phyloP scores from a whole-genome alignment of 2,888 invertebrate genomes.

The Drosophila robusta region DNA sequence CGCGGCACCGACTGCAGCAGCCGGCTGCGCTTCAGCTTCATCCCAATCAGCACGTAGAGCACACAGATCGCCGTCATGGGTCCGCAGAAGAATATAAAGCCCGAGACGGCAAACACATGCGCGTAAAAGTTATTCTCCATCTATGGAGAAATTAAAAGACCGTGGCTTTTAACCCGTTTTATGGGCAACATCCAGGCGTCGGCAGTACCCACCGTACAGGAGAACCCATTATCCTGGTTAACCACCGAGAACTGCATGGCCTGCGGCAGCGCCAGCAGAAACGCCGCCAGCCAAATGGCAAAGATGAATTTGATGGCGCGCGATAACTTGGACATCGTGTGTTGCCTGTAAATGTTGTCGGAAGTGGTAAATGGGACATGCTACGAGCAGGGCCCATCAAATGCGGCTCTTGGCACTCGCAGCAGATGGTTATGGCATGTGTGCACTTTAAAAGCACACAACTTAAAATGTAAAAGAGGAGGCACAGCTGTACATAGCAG shows the following conservation, averaged over 20 bases:
- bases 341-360: constrained; percentile 84
- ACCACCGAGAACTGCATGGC: constrained; percentile 86
- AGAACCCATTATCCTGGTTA: constrained; percentile 78
- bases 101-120: constrained; percentile 92
- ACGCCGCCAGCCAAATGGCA: constrained; percentile 91
- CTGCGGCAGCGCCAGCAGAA: constrained; percentile 91
- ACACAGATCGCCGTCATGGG: constrained; percentile 95
- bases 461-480: neutral
- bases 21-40: constrained; percentile 89
- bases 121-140: constrained; percentile 85
- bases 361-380: neutral
- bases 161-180: constrained; percentile 4
- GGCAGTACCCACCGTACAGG: constrained; percentile 83
- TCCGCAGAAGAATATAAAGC: constrained; percentile 92
- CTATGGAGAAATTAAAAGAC: constrained; percentile 54
- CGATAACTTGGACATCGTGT: constrained; percentile 94
- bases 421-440: neutral
- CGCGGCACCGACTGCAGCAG: constrained; percentile 87
- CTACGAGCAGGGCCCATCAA: constrained; percentile 2
- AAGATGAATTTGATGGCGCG: constrained; percentile 93
- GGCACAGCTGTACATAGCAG: neutral
- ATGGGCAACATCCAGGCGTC: constrained; percentile 12
- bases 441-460: neutral
- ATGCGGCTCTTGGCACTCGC: neutral
- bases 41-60: constrained; percentile 91